Percentiles rank a stretch among this genome's conserved stretches.
phyloP scores from a whole-genome alignment of 2,888 invertebrate genomes.

The Sphaerophoria taeniata region DNA sequence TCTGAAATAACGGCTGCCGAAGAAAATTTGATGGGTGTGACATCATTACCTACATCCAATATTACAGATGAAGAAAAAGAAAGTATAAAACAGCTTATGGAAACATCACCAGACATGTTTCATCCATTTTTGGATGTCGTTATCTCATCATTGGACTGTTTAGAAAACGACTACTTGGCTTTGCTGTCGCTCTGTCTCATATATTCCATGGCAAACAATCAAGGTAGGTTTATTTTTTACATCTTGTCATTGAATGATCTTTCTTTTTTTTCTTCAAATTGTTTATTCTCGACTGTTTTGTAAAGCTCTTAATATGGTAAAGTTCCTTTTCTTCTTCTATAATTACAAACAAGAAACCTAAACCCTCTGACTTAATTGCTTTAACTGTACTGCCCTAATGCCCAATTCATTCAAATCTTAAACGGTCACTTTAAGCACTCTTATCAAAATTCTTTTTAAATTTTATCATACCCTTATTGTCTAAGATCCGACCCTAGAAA shows the following conservation, averaged over 20 bases:
- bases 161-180: slow-evolving; percentile 97
- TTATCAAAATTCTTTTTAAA: no score
- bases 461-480: no score
- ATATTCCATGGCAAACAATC: slow-evolving; percentile 96
- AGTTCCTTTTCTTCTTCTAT: no score
- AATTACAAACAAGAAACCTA: no score
- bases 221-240: slow-evolving; percentile 86
- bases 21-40: background rate
- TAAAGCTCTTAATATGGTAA: no score
- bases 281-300: no score
- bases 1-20: slow-evolving; percentile 74
- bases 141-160: slow-evolving; percentile 92
- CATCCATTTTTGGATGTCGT: slow-evolving; percentile 93
- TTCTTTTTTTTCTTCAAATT: no score
- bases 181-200: slow-evolving; percentile 95
- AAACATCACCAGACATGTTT: slow-evolving; percentile 77
- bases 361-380: no score
- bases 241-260: slow-evolving; percentile 30
- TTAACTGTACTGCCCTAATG: no score
- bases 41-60: slow-evolving; percentile 84
- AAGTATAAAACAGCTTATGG: slow-evolving; percentile 82
- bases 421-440: no score
- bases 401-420: no score
- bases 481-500: no score
- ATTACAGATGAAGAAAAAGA: slow-evolving; percentile 98